Evolutionary conservation across 1,140 invertebrate species (phyloP), one percentile per base, ranked within the genome.

Genomic region (Bombus breviceps): DNA sequence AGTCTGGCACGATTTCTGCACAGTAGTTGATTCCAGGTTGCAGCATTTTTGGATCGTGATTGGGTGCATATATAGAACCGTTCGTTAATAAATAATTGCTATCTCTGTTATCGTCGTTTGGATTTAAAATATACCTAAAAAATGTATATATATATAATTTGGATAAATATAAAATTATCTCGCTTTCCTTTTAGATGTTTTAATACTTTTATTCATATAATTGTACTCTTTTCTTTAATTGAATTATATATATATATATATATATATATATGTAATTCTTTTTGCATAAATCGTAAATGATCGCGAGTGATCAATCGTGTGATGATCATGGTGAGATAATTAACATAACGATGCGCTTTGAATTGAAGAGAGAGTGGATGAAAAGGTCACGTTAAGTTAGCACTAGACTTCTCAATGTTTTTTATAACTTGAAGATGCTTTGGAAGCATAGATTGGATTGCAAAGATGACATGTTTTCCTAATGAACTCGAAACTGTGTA

Each of bases 31-130:
- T 93, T 41, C 94, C 93, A 3, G 95, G 96, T 8, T 92, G 92
- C n/a, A 96, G 92, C 91, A 96, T 93, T 6, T 89, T 86, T 2
- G 95, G 95, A 13, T 90, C 81, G 66, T 93, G 93, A 82, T 93
- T 92, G 1, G 96, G 96, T 12, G 95, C 95, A 76, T 95, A 96
- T 77, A 97, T 92, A 1, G 96, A 96, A 57, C 96, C 96, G 88
- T 97, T 97, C 37, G 94, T 91, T 81, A 97, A 89, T 69, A 97
- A 94, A 88, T 96, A 95, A 90, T 96, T 96, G 69, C 96, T 95
- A 86, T 97, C 96, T 75, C 94, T 90, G 75, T 89, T 94, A n/a
- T 92, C 89, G 80, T 94, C 88, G 15, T 95, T 91, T 3, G 96
- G 96, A 68, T 96, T 92, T 66, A 97, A 85, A 90, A 95, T 95